Conservation (phyloP, 2,888 invertebrate genomes). For the Tipula confusa region DNA sequence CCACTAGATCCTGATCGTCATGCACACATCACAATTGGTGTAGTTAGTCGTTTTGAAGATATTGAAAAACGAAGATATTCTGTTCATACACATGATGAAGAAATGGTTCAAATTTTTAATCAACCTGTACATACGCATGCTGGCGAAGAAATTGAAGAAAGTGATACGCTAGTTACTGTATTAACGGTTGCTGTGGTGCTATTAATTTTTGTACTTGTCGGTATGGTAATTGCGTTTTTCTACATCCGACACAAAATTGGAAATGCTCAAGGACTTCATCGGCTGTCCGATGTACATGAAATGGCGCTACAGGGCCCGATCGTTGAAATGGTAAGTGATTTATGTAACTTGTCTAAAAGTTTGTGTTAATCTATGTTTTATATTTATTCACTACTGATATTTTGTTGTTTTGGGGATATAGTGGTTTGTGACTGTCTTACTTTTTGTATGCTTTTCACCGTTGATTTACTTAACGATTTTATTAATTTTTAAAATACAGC, state of each 20-base stretch:
- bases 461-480: not conserved
- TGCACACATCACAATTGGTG: conserved; percentile 65
- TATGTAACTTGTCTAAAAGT: too few species aligned
- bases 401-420: not conserved
- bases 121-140: not conserved
- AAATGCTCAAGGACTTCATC: conserved; percentile 42
- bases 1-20: conserved; percentile 61
- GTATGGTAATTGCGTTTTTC: conserved; percentile 56
- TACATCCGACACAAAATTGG: conserved; percentile 49
- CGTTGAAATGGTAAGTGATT: conserved; percentile 61
- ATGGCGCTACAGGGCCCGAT: conserved; percentile 74
- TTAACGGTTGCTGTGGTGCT: conserved; percentile 64
- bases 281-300: conserved; percentile 60
- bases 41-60: conserved; percentile 64
- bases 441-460: not conserved
- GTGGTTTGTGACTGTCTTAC: not conserved
- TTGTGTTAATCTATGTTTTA: not conserved
- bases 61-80: conserved; percentile 64
- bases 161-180: conserved; percentile 45
- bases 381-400: not conserved
- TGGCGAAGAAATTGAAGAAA: not conserved
- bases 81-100: conserved; percentile 49
- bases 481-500: not conserved
- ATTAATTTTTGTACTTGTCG: conserved; percentile 59
- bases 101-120: not conserved